Evolutionary conservation across 2,113 vertebrate genomes (phyloP), one percentile per base, ranked within the genome.

Genomic region (Odocoileus hemionus): DNA sequence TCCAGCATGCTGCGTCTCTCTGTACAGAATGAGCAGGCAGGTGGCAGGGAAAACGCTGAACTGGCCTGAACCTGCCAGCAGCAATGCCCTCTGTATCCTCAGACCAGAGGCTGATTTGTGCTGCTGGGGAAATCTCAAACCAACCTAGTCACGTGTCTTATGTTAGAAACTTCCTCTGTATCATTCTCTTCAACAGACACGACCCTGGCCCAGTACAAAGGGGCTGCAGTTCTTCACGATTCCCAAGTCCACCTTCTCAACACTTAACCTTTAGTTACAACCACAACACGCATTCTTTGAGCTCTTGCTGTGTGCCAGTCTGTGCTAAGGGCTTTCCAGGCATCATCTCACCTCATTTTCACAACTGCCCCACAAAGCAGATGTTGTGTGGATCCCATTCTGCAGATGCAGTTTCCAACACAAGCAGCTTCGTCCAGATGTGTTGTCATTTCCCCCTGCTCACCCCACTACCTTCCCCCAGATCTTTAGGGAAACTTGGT

Each of bases 391-490:
- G 11, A 23, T 47, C 36, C 26, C 36, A 10, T 67, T 39, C 58
- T 39, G 8, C 86, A 28, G 52, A 52, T 7, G 28, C 79, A 96
- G 57, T 25, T 26, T 36, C 50, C n/a, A 79, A n/a, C 45, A 2
- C 30, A 13, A 23, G 57, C n/a, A 67, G 2, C 11, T 61, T 76
- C 67, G 45, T 26, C n/a, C 26, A 79, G 78, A 28, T 39, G 13
- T 12, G 2, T 45, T 25, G 0, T 85, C 7, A 17, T 45, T 19
- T 11, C 19, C 0, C 19, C 19, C 50, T 9, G 50, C 9, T 10
- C 0, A 0, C 2, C 36, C 43, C 12, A 1, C 60, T 19, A 1
- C 19, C 19, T 45, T 23, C n/a, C 15, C 45, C 19, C 16, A 47
- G 54, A 23, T 39, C 86, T 67, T 54, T 7, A n/a, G 87, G 50